Base-by-base conservation (phyloP, 2,888 invertebrate species). In the Aromia moschata region DNA sequence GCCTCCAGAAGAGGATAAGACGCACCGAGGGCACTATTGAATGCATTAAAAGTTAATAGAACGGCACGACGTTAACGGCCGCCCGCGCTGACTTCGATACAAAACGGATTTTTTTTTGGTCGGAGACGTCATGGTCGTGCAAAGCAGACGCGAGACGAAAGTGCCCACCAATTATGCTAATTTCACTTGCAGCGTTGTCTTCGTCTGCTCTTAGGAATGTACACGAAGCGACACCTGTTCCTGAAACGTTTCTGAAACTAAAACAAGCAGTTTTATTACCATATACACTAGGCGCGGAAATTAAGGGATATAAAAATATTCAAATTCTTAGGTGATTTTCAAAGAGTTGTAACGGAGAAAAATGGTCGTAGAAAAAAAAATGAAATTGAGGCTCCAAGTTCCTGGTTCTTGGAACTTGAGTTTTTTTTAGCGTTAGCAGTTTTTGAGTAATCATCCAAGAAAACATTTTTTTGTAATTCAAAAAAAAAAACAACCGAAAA, bases 11-110 rank as follows among this genome's bases (percentile, higher is more conserved):
- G 46, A 46, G 46, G 16, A 17, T 18, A 37, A 36, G 36, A 30
- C 3, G 36, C 37, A 37, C 5, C 12, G n/a, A n/a, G n/a, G n/a
- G 43, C 43, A n/a, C 43, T 20, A 18, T 47, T 47, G 37, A 37
- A 11, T 47, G 36, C 18, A 12, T 47, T 36, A 47, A 47, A 37
- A 47, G 17, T 47, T 47, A 33, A 47, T 47, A 36, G 47, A 47
- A 47, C 31, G 33, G n/a, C 36, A 12, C 33, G 16, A 36, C 47
- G 31, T 47, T 47, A n/a, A n/a, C n/a, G n/a, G n/a, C n/a, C n/a
- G n/a, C n/a, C n/a, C n/a, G n/a, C n/a, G n/a, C n/a, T n/a, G n/a
- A n/a, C n/a, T n/a, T n/a, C n/a, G n/a, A n/a, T n/a, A n/a, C n/a
- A n/a, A n/a, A n/a, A n/a, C n/a, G n/a, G n/a, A n/a, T n/a, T n/a